phyloP scores from a whole-genome alignment of 2,797 vertebrate species.

The Tragopan temminckii region DNA sequence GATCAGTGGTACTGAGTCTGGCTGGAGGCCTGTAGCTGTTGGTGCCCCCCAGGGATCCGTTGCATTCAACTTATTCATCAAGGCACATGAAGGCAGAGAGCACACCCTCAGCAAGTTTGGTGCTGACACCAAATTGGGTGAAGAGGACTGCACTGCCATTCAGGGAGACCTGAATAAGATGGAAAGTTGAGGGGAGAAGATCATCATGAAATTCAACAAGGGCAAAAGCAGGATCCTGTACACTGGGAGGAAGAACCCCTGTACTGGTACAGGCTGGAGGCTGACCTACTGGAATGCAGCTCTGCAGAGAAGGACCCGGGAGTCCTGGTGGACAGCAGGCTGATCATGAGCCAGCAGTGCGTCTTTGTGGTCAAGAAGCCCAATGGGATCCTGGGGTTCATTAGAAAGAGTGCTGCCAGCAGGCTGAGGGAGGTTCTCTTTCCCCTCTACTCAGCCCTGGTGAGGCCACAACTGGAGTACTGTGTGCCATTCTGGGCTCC shows the following conservation, averaged over 20 bases:
- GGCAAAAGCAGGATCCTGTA: background rate
- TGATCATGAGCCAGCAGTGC: too few species aligned
- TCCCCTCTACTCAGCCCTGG: background rate
- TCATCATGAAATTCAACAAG: background rate
- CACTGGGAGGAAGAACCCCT: background rate
- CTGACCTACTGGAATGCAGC: background rate
- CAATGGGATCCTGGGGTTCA: background rate
- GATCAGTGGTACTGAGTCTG: background rate
- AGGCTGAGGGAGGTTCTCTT: background rate
- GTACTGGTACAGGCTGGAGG: background rate
- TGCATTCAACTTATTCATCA: background rate
- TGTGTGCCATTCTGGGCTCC: background rate
- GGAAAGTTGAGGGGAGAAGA: background rate
- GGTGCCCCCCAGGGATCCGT: background rate
- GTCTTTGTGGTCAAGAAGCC: too few species aligned
- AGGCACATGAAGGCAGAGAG: background rate
- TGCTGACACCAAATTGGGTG: background rate
- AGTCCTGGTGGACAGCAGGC: background rate
- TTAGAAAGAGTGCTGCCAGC: background rate
- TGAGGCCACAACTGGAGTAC: background rate
- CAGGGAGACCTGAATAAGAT: background rate
- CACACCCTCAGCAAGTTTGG: background rate
- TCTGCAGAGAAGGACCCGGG: background rate
- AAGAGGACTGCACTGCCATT: background rate
- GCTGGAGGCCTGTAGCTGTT: background rate